These are phyloP conservation scores for Podocnemis expansa DNA, from an alignment of 2,113 vertebrate genomes.

Conservation along the genomic window DNA sequence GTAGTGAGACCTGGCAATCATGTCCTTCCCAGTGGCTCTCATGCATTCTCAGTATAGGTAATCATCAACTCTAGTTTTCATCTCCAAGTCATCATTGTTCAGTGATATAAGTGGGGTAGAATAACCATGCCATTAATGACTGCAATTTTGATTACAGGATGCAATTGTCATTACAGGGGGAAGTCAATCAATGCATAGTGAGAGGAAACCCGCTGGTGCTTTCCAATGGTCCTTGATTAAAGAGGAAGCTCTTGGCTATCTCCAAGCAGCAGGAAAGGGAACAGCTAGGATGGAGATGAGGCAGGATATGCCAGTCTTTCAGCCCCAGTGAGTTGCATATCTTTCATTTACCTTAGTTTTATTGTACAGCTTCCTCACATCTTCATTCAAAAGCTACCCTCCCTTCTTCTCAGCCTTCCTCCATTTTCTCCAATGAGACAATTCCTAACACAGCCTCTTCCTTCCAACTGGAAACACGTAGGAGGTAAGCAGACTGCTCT, in stretches of 20 bases:
- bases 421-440: neutral
- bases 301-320: constrained; percentile 52
- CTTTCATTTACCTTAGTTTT: constrained; percentile 25
- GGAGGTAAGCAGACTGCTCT: neutral
- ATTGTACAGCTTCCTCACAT: neutral
- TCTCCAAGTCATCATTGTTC: neutral
- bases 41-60: neutral
- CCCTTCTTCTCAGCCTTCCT: neutral
- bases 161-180: constrained; percentile 67
- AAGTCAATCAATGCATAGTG: constrained; percentile 64
- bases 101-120: neutral
- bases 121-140: constrained; percentile 65
- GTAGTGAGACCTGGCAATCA: rapidly evolving
- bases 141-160: constrained; percentile 72
- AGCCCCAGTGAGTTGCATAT: neutral
- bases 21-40: neutral
- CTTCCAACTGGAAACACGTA: neutral
- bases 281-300: constrained; percentile 25
- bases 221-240: constrained; percentile 69
- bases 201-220: constrained; percentile 64
- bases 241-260: constrained; percentile 66
- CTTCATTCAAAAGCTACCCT: neutral
- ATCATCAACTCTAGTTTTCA: neutral
- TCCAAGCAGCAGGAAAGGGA: constrained; percentile 66
- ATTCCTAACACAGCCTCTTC: neutral